Evolutionary conservation across 2,888 invertebrate genomes (phyloP).

Genomic region (Bursaphelenchus okinawaensis): DNA sequence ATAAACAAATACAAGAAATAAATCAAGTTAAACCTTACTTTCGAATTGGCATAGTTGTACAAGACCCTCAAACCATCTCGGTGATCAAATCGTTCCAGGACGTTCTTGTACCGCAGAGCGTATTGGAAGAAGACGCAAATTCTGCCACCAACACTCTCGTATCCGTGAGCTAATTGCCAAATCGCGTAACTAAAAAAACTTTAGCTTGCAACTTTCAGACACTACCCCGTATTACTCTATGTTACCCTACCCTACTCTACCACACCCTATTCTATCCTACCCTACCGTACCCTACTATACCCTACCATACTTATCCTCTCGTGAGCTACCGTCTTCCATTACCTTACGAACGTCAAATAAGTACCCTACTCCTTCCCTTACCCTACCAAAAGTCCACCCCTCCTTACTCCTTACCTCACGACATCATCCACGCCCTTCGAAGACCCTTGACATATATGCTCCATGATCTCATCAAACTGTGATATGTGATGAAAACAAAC

Average conservation of each 20-base stretch:
- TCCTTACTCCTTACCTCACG: conserved; percentile 46
- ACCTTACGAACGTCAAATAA: background rate
- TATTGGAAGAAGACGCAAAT: conserved; percentile 96
- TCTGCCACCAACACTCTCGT: conserved; percentile 94
- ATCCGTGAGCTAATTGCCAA: conserved; percentile 90
- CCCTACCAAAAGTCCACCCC: background rate
- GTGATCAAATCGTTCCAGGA: conserved; percentile 87
- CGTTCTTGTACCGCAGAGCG: conserved; percentile 84
- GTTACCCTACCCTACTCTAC: too few relatives aligned
- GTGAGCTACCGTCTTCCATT: background rate
- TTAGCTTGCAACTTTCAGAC: background rate
- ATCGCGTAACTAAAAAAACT: conserved; percentile 72
- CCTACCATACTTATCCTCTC: too few relatives aligned
- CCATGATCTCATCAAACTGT: conserved; percentile 81
- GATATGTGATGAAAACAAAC: conserved; percentile 85
- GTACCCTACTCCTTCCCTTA: background rate
- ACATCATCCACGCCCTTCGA: conserved; percentile 55
- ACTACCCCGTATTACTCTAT: background rate
- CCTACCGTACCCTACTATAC: too few relatives aligned
- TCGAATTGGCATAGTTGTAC: conserved; percentile 74
- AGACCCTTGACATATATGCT: conserved; percentile 76
- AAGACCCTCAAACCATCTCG: conserved; percentile 86
- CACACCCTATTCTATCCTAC: too few relatives aligned
- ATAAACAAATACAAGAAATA: too few relatives aligned
- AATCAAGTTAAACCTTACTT: background rate